phyloP scores from a whole-genome alignment of 2,888 invertebrate genomes.

The Ophion ellenae region DNA sequence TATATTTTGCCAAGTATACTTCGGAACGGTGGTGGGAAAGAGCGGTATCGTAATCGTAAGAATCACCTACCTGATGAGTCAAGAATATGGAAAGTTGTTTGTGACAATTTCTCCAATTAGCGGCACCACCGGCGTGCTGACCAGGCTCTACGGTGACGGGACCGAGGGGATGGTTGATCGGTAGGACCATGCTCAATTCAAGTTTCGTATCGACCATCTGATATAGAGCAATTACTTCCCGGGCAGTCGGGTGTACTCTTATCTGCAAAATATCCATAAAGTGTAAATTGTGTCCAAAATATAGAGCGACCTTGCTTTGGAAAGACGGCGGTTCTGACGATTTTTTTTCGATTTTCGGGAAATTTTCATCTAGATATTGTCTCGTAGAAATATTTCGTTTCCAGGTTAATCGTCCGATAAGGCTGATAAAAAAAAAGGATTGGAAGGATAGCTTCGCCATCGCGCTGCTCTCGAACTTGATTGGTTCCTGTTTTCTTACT shows the following conservation, averaged over 20 bases:
- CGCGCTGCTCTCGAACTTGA: too few species aligned
- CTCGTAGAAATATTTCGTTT: too few species aligned
- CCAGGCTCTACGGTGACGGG: conserved; percentile 89
- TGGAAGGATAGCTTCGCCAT: too few species aligned
- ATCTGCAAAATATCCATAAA: conserved; percentile 84
- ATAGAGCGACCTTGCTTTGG: neutral
- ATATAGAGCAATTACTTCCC: conserved; percentile 93
- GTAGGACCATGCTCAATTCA: conserved; percentile 91
- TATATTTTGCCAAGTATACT: too few species aligned
- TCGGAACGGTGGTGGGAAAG: too few species aligned
- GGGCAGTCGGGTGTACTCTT: conserved; percentile 88
- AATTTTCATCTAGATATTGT: too few species aligned
- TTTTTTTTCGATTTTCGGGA: too few species aligned
- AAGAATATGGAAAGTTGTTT: conserved; percentile 94
- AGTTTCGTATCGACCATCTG: conserved; percentile 92
- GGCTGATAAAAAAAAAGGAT: too few species aligned
- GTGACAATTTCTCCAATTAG: conserved; percentile 90
- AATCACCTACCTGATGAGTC: conserved; percentile 90
- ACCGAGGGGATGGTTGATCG: conserved; percentile 93
- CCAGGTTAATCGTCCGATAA: too few species aligned
- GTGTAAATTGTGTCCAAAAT: neutral
- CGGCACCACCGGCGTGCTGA: conserved; percentile 88
- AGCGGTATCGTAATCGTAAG: too few species aligned
- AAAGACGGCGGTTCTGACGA: neutral
- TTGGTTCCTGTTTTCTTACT: too few species aligned